Base-by-base conservation (phyloP, 2,113 vertebrate genomes). In the crab-eating macaque (Macaca fascicularis) region DNA sequence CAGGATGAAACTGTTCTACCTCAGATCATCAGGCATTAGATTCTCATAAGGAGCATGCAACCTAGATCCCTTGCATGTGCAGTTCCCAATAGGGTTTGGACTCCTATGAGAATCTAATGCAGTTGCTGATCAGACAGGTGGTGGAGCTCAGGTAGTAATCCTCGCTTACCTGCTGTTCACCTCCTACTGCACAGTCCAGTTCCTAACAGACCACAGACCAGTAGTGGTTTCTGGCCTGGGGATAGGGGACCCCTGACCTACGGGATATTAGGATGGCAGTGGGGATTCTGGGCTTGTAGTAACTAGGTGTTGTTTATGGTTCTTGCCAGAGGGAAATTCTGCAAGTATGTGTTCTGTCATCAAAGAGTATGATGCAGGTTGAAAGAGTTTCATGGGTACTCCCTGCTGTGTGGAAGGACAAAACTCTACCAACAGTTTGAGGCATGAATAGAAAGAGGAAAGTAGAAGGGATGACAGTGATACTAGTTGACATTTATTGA, bases 291-390 rank as follows among this genome's bases (percentile, higher is more conserved):
- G 57, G 40, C 78, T 72, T 12, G 2, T 1, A 13, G 81, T 12
- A 40, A 75, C 20, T 22, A 40, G 35, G 76, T 23, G 0, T 20
- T 17, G 2, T 38, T 8, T 22, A 0, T 8, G 8, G 23, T 75
- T 92, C 94, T 92, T 35, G 67, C 48, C 69, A 8, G 79, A 88
- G 35, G 57, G 35, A 40, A 59, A 35, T 50, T 69, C 78, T 35
- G 8, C 57, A 40, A 3, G 8, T 8, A 7, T 23, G 72, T 19
- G 35, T 3, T 57, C 82, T 19, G 4, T 23, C 52, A 20, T 55
- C 9, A 1, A 0, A 20, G 2, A 38, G n/a, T 35, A 8, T 6
- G 3, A 0, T 13, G n/a, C 12, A 8, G 5, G 11, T 11, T n/a
- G 30, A 61, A 93, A 67, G 57, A 55, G n/a, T 52, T 40, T 8